phyloP scores from a whole-genome alignment of 2,113 vertebrate species.

The Ginglymostoma cirratum region DNA sequence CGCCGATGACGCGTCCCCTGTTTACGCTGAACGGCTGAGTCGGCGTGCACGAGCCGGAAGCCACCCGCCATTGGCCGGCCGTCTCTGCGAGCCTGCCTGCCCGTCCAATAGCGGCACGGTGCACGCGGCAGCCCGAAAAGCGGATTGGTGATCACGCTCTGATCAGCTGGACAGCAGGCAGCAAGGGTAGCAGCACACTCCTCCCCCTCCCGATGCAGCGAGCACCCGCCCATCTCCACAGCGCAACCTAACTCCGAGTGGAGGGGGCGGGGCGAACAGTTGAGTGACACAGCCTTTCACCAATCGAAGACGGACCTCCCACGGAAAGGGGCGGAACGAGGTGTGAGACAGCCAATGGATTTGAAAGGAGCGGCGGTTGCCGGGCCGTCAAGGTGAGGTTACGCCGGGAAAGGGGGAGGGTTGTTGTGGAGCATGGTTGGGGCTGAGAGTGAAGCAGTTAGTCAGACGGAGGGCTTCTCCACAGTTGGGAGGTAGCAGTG shows the following conservation, averaged over 20 bases:
- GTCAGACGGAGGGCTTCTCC: neutral
- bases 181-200: neutral
- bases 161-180: conserved; percentile 46
- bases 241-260: neutral
- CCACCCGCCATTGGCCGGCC: conserved; percentile 9
- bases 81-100: neutral
- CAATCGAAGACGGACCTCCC: neutral
- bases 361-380: neutral
- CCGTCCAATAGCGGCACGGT: conserved; percentile 31
- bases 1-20: neutral
- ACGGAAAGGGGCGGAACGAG: no score
- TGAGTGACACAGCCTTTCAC: neutral
- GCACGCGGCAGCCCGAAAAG: conserved; percentile 6
- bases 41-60: conserved; percentile 36
- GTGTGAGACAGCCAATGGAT: neutral
- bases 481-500: neutral
- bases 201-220: neutral
- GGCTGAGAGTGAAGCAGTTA: neutral
- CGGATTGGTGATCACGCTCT: conserved; percentile 26
- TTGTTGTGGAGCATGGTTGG: neutral
- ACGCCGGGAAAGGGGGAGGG: neutral
- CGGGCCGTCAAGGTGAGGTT: neutral
- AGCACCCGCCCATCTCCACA: conserved; percentile 40
- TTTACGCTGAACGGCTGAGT: neutral
- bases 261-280: no score